Evolutionary conservation across 2,888 invertebrate genomes (phyloP).

Genomic region (Hydrotaea cyrtoneurina): DNA sequence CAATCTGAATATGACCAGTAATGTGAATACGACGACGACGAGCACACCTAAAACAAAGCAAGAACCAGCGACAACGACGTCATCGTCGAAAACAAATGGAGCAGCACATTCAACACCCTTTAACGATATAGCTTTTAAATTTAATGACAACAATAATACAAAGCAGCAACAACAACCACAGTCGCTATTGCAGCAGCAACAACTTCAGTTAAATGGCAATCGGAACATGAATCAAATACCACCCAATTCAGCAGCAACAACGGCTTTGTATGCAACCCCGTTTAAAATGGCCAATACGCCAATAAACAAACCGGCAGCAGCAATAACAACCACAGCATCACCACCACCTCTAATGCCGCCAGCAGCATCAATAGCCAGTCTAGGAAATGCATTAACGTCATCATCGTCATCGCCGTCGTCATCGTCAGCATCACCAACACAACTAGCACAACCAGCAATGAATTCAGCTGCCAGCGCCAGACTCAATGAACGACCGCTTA

Average conservation of each 20-base stretch:
- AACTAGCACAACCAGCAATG: slow-evolving; percentile 26
- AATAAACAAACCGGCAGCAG: slow-evolving; percentile 49
- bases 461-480: slow-evolving; percentile 49
- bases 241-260: slow-evolving; percentile 57
- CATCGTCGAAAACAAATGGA: slow-evolving; percentile 67
- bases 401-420: slow-evolving; percentile 42
- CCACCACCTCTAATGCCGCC: slow-evolving; percentile 48
- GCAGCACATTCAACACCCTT: slow-evolving; percentile 69
- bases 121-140: slow-evolving; percentile 70
- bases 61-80: slow-evolving; percentile 56
- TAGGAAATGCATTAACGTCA: slow-evolving; percentile 60
- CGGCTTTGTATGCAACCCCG: slow-evolving; percentile 60
- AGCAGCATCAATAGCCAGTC: slow-evolving; percentile 54
- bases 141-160: slow-evolving; percentile 66
- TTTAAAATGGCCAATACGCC: slow-evolving; percentile 54
- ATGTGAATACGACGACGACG: slow-evolving; percentile 63
- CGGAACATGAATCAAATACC: slow-evolving; percentile 64
- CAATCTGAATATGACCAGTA: slow-evolving; percentile 74
- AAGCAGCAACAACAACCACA: slow-evolving; percentile 55
- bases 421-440: slow-evolving; percentile 32
- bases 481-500: slow-evolving; percentile 71
- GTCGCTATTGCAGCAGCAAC: background rate
- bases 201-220: slow-evolving; percentile 64
- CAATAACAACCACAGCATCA: slow-evolving; percentile 46
- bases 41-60: slow-evolving; percentile 69